A percentile compares a stretch with the other conserved stretches of the same genome.
Conservation (phyloP, 2,113 vertebrate species). For the Ailurus styani region DNA sequence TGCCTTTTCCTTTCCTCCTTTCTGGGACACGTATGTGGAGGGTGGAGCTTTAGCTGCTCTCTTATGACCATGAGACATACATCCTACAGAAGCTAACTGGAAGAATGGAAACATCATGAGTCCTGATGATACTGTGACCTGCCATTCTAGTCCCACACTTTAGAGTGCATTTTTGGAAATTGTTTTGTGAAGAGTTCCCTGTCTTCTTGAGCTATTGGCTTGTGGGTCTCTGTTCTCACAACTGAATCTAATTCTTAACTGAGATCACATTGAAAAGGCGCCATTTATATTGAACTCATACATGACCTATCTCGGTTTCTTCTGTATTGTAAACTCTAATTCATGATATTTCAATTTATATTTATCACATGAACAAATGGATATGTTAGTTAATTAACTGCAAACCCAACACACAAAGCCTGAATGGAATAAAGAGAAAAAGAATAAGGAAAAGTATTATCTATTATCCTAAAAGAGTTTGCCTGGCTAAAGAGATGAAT, state of each 20-base stretch:
- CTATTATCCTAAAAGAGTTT: not conserved
- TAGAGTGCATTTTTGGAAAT: not conserved
- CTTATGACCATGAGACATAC: not conserved
- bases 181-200: not conserved
- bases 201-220: not conserved
- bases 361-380: not conserved
- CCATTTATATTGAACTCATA: not conserved
- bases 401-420: not conserved
- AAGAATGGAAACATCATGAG: not conserved
- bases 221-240: not conserved
- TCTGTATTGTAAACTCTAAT: not conserved
- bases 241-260: not conserved
- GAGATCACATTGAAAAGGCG: not conserved
- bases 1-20: not conserved
- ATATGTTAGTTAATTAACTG: not conserved
- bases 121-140: not conserved
- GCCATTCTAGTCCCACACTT: not conserved
- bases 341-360: not conserved
- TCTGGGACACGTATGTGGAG: not conserved
- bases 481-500: not conserved
- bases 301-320: not conserved
- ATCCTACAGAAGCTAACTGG: not conserved
- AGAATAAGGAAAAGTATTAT: not conserved
- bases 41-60: not conserved
- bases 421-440: not conserved